Evolutionary conservation across 2,113 vertebrate genomes (phyloP).

Genomic region (Eulemur rufifrons): DNA sequence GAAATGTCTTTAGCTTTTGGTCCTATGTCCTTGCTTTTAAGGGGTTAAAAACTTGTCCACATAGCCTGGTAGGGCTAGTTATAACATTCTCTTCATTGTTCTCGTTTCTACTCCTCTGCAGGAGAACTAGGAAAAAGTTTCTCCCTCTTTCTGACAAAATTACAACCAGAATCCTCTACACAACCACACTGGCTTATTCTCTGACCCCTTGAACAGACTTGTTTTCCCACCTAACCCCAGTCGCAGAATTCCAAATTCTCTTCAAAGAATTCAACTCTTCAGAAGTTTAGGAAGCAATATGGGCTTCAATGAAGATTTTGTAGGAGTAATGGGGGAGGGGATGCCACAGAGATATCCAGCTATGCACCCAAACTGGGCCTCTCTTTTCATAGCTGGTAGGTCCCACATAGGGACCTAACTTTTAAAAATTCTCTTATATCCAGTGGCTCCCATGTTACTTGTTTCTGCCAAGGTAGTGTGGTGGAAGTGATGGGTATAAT

Average conservation of each 20-base stretch:
- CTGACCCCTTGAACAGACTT: neutral
- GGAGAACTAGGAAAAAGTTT: neutral
- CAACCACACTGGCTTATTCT: neutral
- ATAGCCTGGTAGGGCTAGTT: neutral
- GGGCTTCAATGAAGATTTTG: neutral
- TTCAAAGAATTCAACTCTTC: neutral
- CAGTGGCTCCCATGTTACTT: neutral
- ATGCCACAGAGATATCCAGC: neutral
- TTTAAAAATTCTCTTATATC: neutral
- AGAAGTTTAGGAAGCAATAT: neutral
- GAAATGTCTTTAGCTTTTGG: neutral
- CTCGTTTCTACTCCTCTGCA: neutral
- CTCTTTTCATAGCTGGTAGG: neutral
- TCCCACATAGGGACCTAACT: neutral
- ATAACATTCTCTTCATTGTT: neutral
- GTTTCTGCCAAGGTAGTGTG: neutral
- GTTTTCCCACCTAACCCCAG: neutral
- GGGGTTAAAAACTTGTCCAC: neutral
- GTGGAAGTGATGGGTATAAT: neutral
- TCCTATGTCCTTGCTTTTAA: neutral
- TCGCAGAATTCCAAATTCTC: slow-evolving; percentile 2
- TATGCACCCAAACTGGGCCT: neutral
- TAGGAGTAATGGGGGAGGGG: neutral
- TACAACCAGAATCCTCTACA: neutral
- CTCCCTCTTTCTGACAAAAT: neutral